Percentiles rank a stretch among this genome's conserved stretches.
phyloP scores from a whole-genome alignment of 2,797 vertebrate genomes.

The Echiichthys vipera region DNA sequence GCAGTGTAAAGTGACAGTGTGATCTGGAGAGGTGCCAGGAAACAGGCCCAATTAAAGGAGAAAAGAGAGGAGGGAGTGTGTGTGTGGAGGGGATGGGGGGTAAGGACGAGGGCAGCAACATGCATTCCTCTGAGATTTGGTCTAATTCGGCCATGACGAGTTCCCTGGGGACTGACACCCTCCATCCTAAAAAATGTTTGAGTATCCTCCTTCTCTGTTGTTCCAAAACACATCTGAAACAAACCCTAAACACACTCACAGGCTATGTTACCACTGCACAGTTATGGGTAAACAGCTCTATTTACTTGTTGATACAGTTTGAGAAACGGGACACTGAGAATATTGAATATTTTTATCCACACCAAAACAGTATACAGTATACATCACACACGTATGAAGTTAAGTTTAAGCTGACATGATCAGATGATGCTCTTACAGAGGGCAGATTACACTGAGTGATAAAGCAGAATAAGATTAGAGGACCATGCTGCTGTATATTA shows the following conservation, averaged over 20 bases:
- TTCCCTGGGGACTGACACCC: constrained; percentile 66
- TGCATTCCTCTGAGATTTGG: constrained; percentile 70
- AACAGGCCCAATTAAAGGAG: constrained; percentile 92
- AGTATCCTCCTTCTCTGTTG: constrained; percentile 57
- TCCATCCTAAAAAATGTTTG: constrained; percentile 50
- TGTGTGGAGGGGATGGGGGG: constrained; percentile 18
- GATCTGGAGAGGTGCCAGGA: constrained; percentile 86
- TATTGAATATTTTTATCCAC: constrained; percentile 12
- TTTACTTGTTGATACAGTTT: constrained; percentile 66
- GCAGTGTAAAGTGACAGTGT: constrained; percentile 90
- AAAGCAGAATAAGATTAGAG: not conserved
- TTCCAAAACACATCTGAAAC: constrained; percentile 56
- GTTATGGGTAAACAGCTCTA: constrained; percentile 57
- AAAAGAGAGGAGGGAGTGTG: constrained; percentile 64
- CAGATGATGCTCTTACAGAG: constrained; percentile 1
- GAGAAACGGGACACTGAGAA: constrained; percentile 38
- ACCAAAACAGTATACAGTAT: not conserved
- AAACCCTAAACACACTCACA: constrained; percentile 50
- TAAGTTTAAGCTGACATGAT: not conserved
- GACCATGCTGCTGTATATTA: not conserved
- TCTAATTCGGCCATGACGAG: constrained; percentile 61
- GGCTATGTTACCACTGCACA: constrained; percentile 9
- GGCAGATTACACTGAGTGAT: not conserved
- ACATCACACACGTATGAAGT: not conserved
- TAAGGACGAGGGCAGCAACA: constrained; percentile 64